Percentiles rank a stretch among this genome's conserved stretches.
phyloP scores from a whole-genome alignment of 1,140 invertebrate species.

The Diorhabda carinulata region DNA sequence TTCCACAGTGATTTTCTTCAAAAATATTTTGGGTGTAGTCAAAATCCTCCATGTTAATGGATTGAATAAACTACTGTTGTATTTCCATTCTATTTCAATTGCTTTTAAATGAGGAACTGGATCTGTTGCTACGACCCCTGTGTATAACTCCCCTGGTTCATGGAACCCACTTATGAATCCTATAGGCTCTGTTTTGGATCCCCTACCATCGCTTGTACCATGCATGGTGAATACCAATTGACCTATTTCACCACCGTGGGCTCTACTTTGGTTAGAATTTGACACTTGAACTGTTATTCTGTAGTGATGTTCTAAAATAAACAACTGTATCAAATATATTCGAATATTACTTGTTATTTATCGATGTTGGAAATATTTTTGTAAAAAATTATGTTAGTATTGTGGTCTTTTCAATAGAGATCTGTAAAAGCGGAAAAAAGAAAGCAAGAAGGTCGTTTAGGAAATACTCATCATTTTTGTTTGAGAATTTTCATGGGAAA shows the following conservation, averaged over 20 bases:
- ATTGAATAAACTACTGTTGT: conserved; percentile 72
- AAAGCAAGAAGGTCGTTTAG: too few relatives aligned
- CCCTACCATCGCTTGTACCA: conserved; percentile 49
- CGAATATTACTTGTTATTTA: too few relatives aligned
- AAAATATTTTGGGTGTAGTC: conserved; percentile 64
- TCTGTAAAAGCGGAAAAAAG: too few relatives aligned
- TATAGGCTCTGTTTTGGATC: conserved; percentile 35
- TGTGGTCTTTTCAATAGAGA: too few relatives aligned
- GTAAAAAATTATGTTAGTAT: too few relatives aligned
- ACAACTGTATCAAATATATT: too few relatives aligned
- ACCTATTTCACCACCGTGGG: conserved; percentile 75
- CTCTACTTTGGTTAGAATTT: conserved; percentile 62
- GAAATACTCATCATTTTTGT: too few relatives aligned
- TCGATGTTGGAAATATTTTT: too few relatives aligned
- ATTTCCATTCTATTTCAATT: conserved; percentile 71
- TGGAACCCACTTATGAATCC: conserved; percentile 52
- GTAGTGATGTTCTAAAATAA: conserved; percentile 65
- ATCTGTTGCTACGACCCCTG: conserved; percentile 62
- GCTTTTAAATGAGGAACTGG: conserved; percentile 61
- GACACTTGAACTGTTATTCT: conserved; percentile 69
- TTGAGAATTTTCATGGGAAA: too few relatives aligned
- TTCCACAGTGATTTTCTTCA: conserved; percentile 66
- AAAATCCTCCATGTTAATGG: conserved; percentile 78
- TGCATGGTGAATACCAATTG: conserved; percentile 64
- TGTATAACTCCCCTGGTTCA: conserved; percentile 63